Conservation (phyloP, 2,113 vertebrate genomes). For the Peromyscus leucopus region DNA sequence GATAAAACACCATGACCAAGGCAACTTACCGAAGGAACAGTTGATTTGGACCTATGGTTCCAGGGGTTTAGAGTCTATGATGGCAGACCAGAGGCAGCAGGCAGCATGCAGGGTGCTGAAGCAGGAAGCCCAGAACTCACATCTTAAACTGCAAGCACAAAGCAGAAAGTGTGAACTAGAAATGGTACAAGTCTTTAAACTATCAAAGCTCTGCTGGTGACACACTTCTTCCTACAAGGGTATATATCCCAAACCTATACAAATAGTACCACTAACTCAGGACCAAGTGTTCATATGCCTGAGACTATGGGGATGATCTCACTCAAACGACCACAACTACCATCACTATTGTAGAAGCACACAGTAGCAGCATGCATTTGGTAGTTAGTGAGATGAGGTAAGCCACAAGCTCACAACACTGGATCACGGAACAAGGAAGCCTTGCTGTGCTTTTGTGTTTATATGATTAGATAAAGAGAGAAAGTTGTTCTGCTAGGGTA, state of each 20-base stretch:
- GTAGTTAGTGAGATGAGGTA: not conserved
- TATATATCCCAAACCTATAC: not conserved
- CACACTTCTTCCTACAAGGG: not conserved
- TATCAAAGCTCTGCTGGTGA: not conserved
- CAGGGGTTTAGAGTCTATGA: not conserved
- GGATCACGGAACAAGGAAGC: not conserved
- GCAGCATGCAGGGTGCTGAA: not conserved
- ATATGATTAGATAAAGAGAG: not conserved
- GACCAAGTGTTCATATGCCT: not conserved
- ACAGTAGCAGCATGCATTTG: not conserved
- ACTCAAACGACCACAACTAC: not conserved
- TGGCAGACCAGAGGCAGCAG: not conserved
- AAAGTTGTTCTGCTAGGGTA: constrained; percentile 2
- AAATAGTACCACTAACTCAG: not conserved
- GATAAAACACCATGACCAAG: not conserved
- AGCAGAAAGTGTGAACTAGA: not conserved
- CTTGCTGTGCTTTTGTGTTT: not conserved
- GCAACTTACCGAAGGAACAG: not conserved
- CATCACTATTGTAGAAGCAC: not conserved
- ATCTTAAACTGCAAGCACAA: not conserved
- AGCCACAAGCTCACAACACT: not conserved
- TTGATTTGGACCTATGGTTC: not conserved
- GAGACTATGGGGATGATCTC: not conserved
- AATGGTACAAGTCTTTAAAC: not conserved
- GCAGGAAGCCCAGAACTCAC: not conserved